Evolutionary conservation across 2,888 invertebrate species (phyloP).

Genomic region (Lasioglossum morio): DNA sequence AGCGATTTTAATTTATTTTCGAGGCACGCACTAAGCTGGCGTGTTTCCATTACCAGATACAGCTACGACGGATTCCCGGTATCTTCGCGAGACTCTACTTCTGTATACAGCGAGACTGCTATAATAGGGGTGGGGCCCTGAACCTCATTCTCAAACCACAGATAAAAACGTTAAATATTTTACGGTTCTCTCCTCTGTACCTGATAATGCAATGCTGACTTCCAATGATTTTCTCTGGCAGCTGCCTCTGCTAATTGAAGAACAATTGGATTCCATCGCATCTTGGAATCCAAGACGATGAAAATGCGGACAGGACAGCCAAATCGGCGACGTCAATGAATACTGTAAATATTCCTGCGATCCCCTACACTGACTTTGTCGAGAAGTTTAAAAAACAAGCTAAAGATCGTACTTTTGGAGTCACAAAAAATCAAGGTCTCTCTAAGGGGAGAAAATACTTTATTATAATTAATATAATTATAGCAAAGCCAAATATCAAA

Average conservation of each 20-base stretch:
- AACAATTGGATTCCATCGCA: too few relatives aligned
- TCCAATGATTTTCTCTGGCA: neutral
- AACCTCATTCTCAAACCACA: neutral
- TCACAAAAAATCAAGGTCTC: too few relatives aligned
- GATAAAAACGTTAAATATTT: neutral
- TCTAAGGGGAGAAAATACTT: too few relatives aligned
- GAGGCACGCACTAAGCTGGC: neutral
- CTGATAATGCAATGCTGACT: neutral
- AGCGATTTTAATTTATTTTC: conserved; percentile 37
- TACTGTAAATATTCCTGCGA: too few relatives aligned
- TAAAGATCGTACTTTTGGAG: too few relatives aligned
- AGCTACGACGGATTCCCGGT: conserved; percentile 2
- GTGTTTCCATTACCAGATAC: conserved; percentile 19
- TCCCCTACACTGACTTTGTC: too few relatives aligned
- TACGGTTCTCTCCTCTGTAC: neutral
- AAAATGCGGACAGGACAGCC: too few relatives aligned
- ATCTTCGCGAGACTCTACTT: neutral
- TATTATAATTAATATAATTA: too few relatives aligned
- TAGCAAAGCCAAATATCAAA: too few relatives aligned
- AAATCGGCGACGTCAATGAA: too few relatives aligned
- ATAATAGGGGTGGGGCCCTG: conserved; percentile 4
- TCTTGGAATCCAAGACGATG: too few relatives aligned
- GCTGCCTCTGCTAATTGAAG: neutral
- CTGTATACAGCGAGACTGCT: conserved; percentile 5
- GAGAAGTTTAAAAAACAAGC: too few relatives aligned